Conservation (phyloP, 2,113 vertebrate species). For the Anser cygnoides region DNA sequence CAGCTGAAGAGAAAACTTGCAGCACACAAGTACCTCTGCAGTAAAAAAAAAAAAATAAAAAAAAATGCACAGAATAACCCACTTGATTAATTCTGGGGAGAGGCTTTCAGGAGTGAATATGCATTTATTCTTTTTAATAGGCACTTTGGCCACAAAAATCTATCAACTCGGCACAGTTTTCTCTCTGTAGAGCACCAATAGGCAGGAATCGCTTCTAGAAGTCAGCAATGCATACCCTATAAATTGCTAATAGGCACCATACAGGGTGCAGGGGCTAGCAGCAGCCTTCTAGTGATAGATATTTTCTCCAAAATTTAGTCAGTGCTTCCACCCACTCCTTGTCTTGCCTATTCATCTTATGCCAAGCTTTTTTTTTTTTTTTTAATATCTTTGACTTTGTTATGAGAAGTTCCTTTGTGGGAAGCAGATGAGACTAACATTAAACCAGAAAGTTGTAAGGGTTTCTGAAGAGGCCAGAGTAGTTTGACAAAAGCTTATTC, state of each 20-base stretch:
- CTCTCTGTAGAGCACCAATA: neutral
- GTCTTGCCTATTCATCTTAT: neutral
- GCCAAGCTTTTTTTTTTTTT: neutral
- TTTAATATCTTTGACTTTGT: neutral
- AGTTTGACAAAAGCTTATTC: neutral
- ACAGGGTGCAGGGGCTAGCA: neutral
- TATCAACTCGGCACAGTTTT: neutral
- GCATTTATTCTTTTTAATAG: neutral
- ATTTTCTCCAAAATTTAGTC: neutral
- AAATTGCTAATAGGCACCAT: neutral
- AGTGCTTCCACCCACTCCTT: neutral
- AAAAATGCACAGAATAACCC: neutral
- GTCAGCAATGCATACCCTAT: neutral
- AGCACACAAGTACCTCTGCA: neutral
- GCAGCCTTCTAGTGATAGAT: neutral
- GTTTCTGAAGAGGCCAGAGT: neutral
- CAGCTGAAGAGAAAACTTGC: neutral
- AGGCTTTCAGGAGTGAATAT: neutral
- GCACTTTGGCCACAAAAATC: neutral
- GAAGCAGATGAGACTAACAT: neutral
- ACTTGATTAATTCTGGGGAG: neutral
- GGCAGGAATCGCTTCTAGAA: neutral
- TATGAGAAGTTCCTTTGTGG: neutral
- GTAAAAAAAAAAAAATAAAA: neutral
- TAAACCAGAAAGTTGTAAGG: neutral